These are phyloP conservation scores for Synergus itoensis DNA, from an alignment of 2,888 invertebrate genomes.

Conservation along the genomic window DNA sequence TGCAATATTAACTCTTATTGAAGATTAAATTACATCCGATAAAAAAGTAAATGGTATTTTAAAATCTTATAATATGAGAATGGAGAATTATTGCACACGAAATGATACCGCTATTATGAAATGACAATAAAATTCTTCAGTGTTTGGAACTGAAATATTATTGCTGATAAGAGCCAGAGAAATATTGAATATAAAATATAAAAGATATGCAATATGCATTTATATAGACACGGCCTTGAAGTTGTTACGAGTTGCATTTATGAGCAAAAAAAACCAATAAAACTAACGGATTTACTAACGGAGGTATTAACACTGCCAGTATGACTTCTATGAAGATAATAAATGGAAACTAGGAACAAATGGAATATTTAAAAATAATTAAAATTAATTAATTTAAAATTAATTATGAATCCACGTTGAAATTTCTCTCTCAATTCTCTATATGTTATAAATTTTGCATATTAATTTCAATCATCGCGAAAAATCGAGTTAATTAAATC, in stretches of 20 bases:
- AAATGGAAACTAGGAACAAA: not conserved
- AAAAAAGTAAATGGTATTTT: no score
- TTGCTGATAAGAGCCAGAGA: not conserved
- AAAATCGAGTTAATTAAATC: not conserved
- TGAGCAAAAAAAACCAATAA: slow-evolving; percentile 11
- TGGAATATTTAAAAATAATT: no score
- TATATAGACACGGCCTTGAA: not conserved
- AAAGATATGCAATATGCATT: not conserved
- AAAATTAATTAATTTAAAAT: no score
- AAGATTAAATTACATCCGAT: no score
- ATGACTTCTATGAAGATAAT: not conserved
- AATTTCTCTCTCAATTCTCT: no score
- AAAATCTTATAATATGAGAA: not conserved
- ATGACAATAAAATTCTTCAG: not conserved
- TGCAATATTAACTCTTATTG: no score
- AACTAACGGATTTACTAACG: slow-evolving; percentile 23
- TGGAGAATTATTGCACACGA: not conserved
- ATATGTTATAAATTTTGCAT: no score
- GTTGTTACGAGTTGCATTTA: not conserved
- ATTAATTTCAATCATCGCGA: no score
- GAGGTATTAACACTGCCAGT: not conserved
- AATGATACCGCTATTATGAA: not conserved
- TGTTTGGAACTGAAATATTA: not conserved
- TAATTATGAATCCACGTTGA: no score
- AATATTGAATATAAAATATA: not conserved